A percentile compares a stretch with the other conserved stretches of the same genome.
These are phyloP conservation scores for Idris sp. DNA, from an alignment of 1,140 invertebrate species.

Conservation along the genomic window DNA sequence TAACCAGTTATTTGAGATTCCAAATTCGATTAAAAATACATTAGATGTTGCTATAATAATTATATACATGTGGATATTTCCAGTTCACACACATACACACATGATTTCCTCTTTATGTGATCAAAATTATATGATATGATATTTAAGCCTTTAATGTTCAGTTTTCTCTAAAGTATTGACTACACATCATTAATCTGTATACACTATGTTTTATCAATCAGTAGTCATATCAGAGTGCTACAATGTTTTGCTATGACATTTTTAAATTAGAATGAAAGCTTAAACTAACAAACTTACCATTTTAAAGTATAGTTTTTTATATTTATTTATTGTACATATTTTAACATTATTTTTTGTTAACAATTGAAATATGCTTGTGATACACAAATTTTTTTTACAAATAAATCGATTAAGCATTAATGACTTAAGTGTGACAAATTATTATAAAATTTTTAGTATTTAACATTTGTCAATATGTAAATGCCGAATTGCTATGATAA, in stretches of 20 bases:
- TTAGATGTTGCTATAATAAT: constrained; percentile 68
- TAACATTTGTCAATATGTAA: constrained; percentile 25
- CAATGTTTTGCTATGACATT: no score
- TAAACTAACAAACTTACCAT: no score
- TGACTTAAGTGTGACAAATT: not conserved
- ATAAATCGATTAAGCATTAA: constrained; percentile 10
- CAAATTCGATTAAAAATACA: constrained; percentile 77
- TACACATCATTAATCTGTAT: constrained; percentile 32
- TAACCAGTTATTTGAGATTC: constrained; percentile 72
- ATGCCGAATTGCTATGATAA: constrained; percentile 10
- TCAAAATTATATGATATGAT: constrained; percentile 34
- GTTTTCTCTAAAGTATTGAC: constrained; percentile 42
- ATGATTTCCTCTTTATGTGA: constrained; percentile 15
- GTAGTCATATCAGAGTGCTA: no score
- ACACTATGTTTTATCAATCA: no score
- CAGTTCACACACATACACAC: no score
- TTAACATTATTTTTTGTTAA: no score
- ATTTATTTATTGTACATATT: no score
- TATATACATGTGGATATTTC: constrained; percentile 16
- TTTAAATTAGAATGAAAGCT: no score
- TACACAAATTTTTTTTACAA: no score
- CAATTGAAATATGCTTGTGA: no score
- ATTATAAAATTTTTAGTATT: constrained; percentile 1
- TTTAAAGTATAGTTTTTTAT: no score
- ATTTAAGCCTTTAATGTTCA: constrained; percentile 49